phyloP scores from a whole-genome alignment of 2,888 invertebrate genomes.

The Petrolisthes cinctipes region DNA sequence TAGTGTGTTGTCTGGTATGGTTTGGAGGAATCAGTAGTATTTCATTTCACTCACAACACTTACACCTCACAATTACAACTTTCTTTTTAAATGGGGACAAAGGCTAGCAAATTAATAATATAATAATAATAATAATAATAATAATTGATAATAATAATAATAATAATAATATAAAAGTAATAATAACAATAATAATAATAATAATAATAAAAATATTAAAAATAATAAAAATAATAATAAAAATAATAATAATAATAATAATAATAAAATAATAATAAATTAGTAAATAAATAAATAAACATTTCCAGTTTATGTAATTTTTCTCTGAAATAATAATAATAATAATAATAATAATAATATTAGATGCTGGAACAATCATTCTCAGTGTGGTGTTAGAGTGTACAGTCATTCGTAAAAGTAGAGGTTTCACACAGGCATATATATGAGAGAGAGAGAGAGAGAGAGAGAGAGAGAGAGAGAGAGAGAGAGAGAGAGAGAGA shows the following conservation, averaged over 20 bases:
- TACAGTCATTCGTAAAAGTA: not conserved
- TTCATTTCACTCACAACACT: too few relatives aligned
- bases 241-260: constrained; percentile 2
- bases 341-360: not conserved
- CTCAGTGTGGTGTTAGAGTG: too few relatives aligned
- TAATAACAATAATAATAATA: constrained; percentile 22
- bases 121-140: constrained; percentile 4
- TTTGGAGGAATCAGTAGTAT: too few relatives aligned
- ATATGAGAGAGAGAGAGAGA: constrained; percentile 30
- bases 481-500: constrained; percentile 41
- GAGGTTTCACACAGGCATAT: not conserved
- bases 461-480: constrained; percentile 36
- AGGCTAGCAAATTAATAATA: not conserved
- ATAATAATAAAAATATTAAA: not conserved
- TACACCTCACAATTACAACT: not conserved
- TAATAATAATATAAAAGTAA: constrained; percentile 1
- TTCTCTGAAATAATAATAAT: not conserved
- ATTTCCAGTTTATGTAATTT: not conserved
- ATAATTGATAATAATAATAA: not conserved
- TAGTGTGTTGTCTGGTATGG: not conserved
- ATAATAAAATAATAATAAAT: constrained; percentile 12
- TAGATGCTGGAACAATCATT: not conserved
- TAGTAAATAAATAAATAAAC: constrained; percentile 10
- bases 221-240: constrained; percentile 16
- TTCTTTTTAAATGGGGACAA: not conserved